phyloP scores from a whole-genome alignment of 2,888 invertebrate genomes.

The Zele albiditarsus region DNA sequence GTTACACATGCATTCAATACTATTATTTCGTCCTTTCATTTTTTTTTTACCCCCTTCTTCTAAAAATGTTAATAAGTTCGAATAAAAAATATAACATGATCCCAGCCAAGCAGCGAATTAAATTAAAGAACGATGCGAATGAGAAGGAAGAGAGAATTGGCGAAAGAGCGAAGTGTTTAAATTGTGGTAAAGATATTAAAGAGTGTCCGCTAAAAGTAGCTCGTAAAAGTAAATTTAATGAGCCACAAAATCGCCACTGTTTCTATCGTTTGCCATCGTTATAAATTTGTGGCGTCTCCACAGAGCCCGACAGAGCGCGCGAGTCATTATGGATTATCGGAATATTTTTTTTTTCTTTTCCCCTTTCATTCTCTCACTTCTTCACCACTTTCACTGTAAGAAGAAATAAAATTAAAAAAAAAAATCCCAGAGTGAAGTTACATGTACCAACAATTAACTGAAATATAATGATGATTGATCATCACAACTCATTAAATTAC shows the following conservation, averaged over 20 bases:
- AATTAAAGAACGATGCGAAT: not conserved
- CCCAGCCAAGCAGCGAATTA: not conserved
- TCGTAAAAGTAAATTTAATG: constrained; percentile 31
- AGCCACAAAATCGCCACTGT: constrained; percentile 28
- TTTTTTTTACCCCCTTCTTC: not conserved
- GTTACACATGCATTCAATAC: not conserved
- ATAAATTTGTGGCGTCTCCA: constrained; percentile 19
- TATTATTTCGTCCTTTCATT: not conserved
- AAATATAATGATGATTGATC: too few species aligned
- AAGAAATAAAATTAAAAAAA: constrained; percentile 15
- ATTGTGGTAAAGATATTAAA: constrained; percentile 32
- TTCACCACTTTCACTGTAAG: not conserved
- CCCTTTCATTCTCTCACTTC: not conserved
- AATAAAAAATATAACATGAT: not conserved
- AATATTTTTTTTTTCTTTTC: not conserved
- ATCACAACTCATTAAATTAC: too few species aligned
- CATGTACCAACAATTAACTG: too few species aligned
- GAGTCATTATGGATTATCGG: constrained; percentile 16
- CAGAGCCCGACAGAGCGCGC: not conserved
- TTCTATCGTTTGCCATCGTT: constrained; percentile 2
- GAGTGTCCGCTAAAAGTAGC: constrained; percentile 4
- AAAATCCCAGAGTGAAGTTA: not conserved
- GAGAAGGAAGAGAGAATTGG: not conserved
- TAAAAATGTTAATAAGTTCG: not conserved
- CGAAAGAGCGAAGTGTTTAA: constrained; percentile 9